Conservation (phyloP, 2,113 vertebrate genomes). For the Guaruba guarouba region DNA sequence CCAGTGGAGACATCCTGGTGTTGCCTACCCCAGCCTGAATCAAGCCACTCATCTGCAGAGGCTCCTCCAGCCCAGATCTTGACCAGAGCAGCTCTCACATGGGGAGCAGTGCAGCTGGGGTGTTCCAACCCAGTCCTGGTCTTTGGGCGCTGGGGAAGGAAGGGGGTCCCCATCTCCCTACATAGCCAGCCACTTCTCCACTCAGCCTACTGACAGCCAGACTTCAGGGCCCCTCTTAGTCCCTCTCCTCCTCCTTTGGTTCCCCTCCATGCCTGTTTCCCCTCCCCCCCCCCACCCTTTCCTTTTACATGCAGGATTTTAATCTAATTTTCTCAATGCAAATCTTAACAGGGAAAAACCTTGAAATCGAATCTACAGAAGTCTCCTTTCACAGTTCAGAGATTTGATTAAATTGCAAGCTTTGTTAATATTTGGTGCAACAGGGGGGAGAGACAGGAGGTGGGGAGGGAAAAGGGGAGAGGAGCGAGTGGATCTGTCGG, state of each 20-base stretch:
- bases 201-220: neutral
- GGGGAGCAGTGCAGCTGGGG: neutral
- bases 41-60: neutral
- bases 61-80: rapidly evolving
- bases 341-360: slow-evolving; percentile 52
- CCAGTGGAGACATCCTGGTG: neutral
- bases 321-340: slow-evolving; percentile 66
- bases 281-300: neutral
- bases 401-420: slow-evolving; percentile 65
- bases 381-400: slow-evolving; percentile 65
- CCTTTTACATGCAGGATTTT: slow-evolving; percentile 23
- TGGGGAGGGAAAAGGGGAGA: neutral
- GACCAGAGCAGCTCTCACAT: neutral
- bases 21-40: neutral
- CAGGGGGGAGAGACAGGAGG: neutral
- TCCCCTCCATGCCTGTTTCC: rapidly evolving
- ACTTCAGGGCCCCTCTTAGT: neutral
- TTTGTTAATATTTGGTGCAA: slow-evolving; percentile 50
- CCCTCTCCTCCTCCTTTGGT: rapidly evolving
- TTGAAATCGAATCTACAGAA: slow-evolving; percentile 58
- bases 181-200: neutral
- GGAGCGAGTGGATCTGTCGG: neutral
- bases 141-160: neutral
- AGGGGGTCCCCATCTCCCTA: rapidly evolving
- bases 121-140: neutral